Base-by-base conservation (phyloP, 2,797 vertebrate species). In the Cossypha dichroa region DNA sequence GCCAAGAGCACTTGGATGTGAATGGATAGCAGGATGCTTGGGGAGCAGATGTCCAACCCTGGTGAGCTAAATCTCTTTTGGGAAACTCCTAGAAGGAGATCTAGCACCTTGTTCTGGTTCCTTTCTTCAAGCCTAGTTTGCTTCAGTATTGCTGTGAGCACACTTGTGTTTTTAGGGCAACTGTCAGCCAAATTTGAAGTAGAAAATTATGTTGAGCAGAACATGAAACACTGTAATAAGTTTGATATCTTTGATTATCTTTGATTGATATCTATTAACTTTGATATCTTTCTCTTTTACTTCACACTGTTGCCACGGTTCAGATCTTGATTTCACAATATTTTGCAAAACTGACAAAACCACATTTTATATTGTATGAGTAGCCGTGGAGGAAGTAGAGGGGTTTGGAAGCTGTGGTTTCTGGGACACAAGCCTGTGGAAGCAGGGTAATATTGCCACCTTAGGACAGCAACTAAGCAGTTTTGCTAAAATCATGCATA, bases 311-410 rank as follows among this genome's bases (percentile, higher is more conserved):
- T 6, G 11, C 58, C 73, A 60, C 1, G 2, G 54, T 62, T 81
- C 66, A 78, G 69, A 36, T 75, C 45, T 60, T 31, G 49, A 84
- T 95, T 95, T 91, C 94, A 77, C 51, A 93, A 85, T 63, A n/a
- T 62, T 86, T 56, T 79, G 46, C 77, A 72, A 72, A 95, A 88
- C 51, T 33, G 34, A 46, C 62, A 62, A 18, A 41, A 51, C 48
- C 77, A 43, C 80, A 18, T 63, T 48, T 46, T 48, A 20, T 23
- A 19, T 66, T 75, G 31, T 63, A 10, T 6, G 51, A 66, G 66
- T 8, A 82, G 70, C 67, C 25, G 9, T 4, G 29, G 55, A 79
- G 86, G 84, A 96, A 93, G 74, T 45, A 58, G 34, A 77, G n/a
- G 21, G 34, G 12, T 70, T 52, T 52, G 56, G 68, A 29, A 62